Evolutionary conservation across 2,888 invertebrate species (phyloP).

Genomic region (Taphrorychus bicolor): DNA sequence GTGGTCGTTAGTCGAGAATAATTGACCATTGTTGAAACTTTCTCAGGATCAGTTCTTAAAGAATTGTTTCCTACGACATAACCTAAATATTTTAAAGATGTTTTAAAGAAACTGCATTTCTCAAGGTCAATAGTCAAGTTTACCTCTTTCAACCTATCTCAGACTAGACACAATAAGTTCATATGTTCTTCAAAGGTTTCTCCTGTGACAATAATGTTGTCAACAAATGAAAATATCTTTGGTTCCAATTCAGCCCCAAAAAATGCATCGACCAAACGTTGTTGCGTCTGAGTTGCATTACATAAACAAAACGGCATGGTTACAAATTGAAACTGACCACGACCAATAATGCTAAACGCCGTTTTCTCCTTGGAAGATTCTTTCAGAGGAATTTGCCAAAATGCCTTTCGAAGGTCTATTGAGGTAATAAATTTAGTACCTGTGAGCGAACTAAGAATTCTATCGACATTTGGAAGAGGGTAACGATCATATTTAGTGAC

Average conservation of each 20-base stretch:
- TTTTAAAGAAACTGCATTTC: constrained; percentile 36
- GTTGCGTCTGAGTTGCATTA: constrained; percentile 19
- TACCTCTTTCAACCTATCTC: constrained; percentile 15
- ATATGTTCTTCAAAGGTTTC: constrained; percentile 41
- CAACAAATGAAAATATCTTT: constrained; percentile 37
- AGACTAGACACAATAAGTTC: constrained; percentile 15
- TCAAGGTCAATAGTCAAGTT: constrained; percentile 27
- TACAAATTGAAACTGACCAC: constrained; percentile 46
- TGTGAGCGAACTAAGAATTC: constrained; percentile 21
- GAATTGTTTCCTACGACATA: constrained; percentile 48
- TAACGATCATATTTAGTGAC: constrained; percentile 29
- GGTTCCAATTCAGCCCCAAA: constrained; percentile 27
- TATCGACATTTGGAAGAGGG: constrained; percentile 29
- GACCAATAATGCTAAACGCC: constrained; percentile 48
- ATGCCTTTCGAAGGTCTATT: constrained; percentile 32
- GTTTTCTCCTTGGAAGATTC: constrained; percentile 43
- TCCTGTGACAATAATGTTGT: constrained; percentile 42
- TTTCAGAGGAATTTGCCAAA: constrained; percentile 33
- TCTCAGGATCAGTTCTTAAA: constrained; percentile 47
- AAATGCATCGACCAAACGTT: constrained; percentile 21
- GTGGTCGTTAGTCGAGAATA: constrained; percentile 46
- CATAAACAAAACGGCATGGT: constrained; percentile 15
- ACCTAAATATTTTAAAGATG: constrained; percentile 29
- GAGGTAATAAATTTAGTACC: constrained; percentile 29
- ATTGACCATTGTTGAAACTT: constrained; percentile 45